Evolutionary conservation across 2,888 invertebrate genomes (phyloP).

Genomic region (Epistrophe eligans): DNA sequence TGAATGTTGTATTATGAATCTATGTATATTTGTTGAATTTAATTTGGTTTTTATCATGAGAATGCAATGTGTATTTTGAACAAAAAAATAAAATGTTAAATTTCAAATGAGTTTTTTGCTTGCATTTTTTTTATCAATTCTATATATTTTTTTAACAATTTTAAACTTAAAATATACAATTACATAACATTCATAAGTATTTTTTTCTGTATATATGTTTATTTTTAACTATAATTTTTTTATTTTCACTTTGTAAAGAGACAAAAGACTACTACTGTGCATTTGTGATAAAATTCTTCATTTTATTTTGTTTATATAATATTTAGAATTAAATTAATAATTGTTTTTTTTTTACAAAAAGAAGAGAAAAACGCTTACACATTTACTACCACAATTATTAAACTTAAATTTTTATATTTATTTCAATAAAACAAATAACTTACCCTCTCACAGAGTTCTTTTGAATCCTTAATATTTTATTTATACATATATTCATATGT

Average conservation of each 20-base stretch:
- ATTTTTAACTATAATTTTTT: slow-evolving; percentile 17
- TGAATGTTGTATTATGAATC: slow-evolving; percentile 7
- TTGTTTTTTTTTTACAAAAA: slow-evolving; percentile 45
- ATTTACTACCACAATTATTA: slow-evolving; percentile 63
- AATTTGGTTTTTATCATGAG: slow-evolving; percentile 1
- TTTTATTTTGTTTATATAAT: slow-evolving; percentile 25
- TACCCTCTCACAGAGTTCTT: slow-evolving; percentile 60
- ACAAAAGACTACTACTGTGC: slow-evolving; percentile 67
- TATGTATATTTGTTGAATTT: neutral
- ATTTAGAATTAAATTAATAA: slow-evolving; percentile 46
- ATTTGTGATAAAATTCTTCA: slow-evolving; percentile 52
- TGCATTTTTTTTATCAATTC: slow-evolving; percentile 8
- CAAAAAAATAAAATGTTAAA: neutral
- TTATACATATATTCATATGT: neutral
- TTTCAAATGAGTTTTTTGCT: slow-evolving; percentile 1
- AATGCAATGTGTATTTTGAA: slow-evolving; percentile 4
- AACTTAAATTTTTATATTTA: slow-evolving; percentile 42
- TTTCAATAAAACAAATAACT: slow-evolving; percentile 54
- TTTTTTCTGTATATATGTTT: neutral
- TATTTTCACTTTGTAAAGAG: slow-evolving; percentile 28
- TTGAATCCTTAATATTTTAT: slow-evolving; percentile 58
- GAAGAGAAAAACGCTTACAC: slow-evolving; percentile 48
- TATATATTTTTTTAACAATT: slow-evolving; percentile 13
- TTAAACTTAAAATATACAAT: slow-evolving; percentile 16
- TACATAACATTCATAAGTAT: slow-evolving; percentile 18